A percentile compares a stretch with the other conserved stretches of the same genome.
These are phyloP conservation scores for Allophyes oxyacanthae DNA, from an alignment of 2,888 invertebrate genomes.

Conservation along the genomic window DNA sequence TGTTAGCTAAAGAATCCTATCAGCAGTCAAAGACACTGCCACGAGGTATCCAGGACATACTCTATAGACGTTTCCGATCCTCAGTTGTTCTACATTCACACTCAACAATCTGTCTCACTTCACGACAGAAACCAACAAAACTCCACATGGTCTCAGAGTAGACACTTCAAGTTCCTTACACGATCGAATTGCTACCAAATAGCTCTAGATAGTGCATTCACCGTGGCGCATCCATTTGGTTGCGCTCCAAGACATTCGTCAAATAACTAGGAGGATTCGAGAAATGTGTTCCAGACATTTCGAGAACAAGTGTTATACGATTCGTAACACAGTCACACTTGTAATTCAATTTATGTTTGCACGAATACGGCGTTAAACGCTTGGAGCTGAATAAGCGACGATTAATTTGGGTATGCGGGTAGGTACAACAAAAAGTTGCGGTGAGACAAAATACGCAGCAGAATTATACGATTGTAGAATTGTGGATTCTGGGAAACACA, in stretches of 20 bases:
- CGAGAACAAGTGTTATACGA: constrained; percentile 54
- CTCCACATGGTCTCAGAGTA: constrained; percentile 7
- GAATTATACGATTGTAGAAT: constrained; percentile 18
- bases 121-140: constrained; percentile 21
- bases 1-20: no score
- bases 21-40: no score
- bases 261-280: constrained; percentile 61
- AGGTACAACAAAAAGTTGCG: constrained; percentile 10
- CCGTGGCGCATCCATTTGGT: constrained; percentile 65
- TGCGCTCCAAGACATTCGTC: constrained; percentile 69
- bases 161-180: constrained; percentile 39
- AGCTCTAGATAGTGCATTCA: constrained; percentile 44
- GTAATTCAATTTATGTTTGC: constrained; percentile 60
- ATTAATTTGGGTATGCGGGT: constrained; percentile 41
- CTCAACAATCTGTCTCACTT: constrained; percentile 18
- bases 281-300: constrained; percentile 49
- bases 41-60: no score
- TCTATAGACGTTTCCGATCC: background rate
- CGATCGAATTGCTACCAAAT: constrained; percentile 52
- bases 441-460: constrained; percentile 16
- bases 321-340: constrained; percentile 41
- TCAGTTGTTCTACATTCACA: background rate
- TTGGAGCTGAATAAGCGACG: constrained; percentile 33
- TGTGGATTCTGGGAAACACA: constrained; percentile 22
- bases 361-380: constrained; percentile 51